phyloP scores from a whole-genome alignment of 2,888 invertebrate genomes.

The Allygus modestus region DNA sequence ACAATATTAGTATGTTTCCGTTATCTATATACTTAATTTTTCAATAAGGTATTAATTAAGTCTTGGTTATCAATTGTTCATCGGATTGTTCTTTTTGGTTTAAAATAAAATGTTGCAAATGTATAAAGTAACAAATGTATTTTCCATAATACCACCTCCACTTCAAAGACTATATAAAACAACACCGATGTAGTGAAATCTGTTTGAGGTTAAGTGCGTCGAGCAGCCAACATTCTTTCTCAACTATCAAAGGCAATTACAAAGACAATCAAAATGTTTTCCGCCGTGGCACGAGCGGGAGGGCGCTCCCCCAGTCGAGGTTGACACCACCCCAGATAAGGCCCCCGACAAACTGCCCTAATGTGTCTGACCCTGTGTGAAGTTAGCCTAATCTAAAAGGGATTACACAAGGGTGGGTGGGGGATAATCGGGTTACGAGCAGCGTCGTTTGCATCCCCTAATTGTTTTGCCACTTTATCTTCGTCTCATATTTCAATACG shows the following conservation, averaged over 20 bases:
- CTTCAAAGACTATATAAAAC: too few relatives aligned
- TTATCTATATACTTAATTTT: too few relatives aligned
- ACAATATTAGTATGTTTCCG: too few relatives aligned
- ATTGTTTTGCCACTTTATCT: constrained; percentile 58
- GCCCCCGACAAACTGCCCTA: constrained; percentile 36
- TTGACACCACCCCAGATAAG: background rate
- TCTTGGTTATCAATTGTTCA: too few relatives aligned
- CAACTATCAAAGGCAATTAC: background rate
- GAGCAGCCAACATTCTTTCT: background rate
- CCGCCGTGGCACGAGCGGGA: background rate
- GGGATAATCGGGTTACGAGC: constrained; percentile 39
- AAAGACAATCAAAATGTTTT: constrained; percentile 39
- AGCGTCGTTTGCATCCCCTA: constrained; percentile 53
- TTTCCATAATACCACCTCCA: too few relatives aligned
- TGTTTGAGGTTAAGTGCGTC: too few relatives aligned
- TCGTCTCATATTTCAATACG: constrained; percentile 41
- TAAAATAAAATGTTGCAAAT: too few relatives aligned
- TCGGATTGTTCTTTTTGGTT: too few relatives aligned
- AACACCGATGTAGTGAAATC: too few relatives aligned
- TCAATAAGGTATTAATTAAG: too few relatives aligned
- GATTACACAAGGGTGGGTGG: constrained; percentile 55
- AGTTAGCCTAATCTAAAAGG: constrained; percentile 62
- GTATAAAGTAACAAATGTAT: too few relatives aligned
- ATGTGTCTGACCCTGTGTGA: constrained; percentile 46
- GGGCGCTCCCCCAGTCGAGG: background rate